phyloP scores from a whole-genome alignment of 2,797 vertebrate genomes.

The Sphaeramia orbicularis region DNA sequence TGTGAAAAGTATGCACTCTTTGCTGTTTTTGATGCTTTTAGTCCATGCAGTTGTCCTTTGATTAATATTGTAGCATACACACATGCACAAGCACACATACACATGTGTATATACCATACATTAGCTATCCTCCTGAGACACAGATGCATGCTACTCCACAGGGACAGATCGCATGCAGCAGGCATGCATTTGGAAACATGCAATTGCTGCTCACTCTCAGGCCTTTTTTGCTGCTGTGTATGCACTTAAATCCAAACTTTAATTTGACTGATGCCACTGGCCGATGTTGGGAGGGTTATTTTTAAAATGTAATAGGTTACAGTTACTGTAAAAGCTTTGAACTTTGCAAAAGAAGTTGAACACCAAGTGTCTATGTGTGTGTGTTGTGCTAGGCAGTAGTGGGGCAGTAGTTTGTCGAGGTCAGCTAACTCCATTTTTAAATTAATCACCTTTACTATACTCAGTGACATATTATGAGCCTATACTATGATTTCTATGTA shows the following conservation, averaged over 20 bases:
- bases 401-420: no score
- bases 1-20: constrained; percentile 34
- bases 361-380: no score
- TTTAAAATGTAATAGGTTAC: no score
- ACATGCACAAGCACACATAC: constrained; percentile 23
- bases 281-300: no score
- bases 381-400: no score
- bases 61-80: constrained; percentile 69
- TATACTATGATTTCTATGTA: no score
- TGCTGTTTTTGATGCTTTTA: constrained; percentile 64
- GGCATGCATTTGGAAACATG: constrained; percentile 43
- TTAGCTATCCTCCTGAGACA: constrained; percentile 54
- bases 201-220: constrained; percentile 34
- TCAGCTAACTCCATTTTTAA: no score
- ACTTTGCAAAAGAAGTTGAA: no score
- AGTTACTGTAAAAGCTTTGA: no score
- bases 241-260: constrained; percentile 23
- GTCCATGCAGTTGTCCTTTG: constrained; percentile 47
- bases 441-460: no score
- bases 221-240: constrained; percentile 15
- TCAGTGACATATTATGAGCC: no score
- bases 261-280: no score
- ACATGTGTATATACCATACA: constrained; percentile 39
- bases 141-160: constrained; percentile 47
- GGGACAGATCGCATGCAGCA: constrained; percentile 54